Evolutionary conservation across 2,113 vertebrate species (phyloP).

Genomic region (Campylomormyrus tamandua): DNA sequence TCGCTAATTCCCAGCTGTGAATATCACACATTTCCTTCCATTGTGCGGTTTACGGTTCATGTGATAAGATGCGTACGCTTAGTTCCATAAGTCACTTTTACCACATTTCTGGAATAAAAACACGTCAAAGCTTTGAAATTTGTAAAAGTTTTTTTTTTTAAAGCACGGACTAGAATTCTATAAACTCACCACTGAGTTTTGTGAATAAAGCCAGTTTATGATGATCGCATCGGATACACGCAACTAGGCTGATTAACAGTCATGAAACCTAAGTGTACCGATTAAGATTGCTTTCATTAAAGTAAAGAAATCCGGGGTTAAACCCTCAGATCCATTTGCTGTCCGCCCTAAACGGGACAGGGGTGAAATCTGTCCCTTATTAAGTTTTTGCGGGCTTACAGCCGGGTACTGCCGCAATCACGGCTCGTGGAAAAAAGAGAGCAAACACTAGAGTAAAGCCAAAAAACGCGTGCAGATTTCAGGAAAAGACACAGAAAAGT

Average conservation of each 20-base stretch:
- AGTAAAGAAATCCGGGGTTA: background rate
- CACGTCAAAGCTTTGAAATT: background rate
- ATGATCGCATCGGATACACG: background rate
- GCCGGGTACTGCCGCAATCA: constrained; percentile 8
- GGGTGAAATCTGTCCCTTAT: constrained; percentile 28
- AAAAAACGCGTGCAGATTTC: background rate
- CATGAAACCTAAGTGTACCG: background rate
- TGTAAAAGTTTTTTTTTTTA: background rate
- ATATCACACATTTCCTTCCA: constrained; percentile 1
- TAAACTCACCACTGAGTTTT: background rate
- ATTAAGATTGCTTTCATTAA: background rate
- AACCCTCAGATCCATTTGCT: background rate
- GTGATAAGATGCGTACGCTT: background rate
- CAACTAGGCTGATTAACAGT: background rate
- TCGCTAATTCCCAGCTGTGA: background rate
- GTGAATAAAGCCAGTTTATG: background rate
- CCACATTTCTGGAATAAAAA: background rate
- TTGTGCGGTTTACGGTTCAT: background rate
- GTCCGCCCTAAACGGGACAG: background rate
- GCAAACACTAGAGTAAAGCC: background rate
- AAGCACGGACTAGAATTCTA: background rate
- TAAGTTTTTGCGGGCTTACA: constrained; percentile 41
- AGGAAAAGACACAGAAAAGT: background rate
- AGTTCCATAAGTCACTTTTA: background rate
- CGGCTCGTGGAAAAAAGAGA: background rate